These are phyloP conservation scores for Odontesthes bonariensis DNA, from an alignment of 2,113 vertebrate genomes.

Conservation along the genomic window DNA sequence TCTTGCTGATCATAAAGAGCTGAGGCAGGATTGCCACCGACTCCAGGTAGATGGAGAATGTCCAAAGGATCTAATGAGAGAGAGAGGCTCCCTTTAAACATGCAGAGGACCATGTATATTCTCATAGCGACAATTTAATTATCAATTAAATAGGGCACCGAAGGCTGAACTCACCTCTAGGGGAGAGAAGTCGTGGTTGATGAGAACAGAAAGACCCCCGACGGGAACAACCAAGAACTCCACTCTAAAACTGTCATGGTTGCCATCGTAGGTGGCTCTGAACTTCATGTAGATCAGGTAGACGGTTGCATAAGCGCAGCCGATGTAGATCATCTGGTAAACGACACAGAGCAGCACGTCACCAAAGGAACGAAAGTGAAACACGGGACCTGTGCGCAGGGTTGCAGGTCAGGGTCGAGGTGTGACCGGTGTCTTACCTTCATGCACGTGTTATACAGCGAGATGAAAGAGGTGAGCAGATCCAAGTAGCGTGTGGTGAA, in stretches of 20 bases:
- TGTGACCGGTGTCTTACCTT: constrained; percentile 85
- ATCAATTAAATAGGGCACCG: rapidly evolving
- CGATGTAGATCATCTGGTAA: constrained; percentile 93
- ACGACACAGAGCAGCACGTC: neutral
- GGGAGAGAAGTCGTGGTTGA: constrained; percentile 97
- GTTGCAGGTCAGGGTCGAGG: neutral
- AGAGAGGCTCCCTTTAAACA: neutral
- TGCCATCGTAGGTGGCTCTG: constrained; percentile 97
- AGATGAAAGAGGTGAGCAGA: constrained; percentile 97
- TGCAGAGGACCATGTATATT: neutral
- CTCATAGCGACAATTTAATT: neutral
- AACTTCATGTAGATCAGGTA: constrained; percentile 98
- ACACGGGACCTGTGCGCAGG: neutral
- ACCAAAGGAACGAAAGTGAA: neutral
- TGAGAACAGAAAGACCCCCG: constrained; percentile 93
- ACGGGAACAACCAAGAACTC: constrained; percentile 98
- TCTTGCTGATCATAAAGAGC: constrained; percentile 99
- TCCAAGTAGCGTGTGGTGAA: constrained; percentile 99
- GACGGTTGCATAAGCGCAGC: constrained; percentile 93
- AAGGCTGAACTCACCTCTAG: constrained; percentile 87
- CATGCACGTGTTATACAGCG: constrained; percentile 97
- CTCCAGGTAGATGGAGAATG: constrained; percentile 99
- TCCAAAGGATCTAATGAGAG: constrained; percentile 92
- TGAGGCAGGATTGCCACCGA: constrained; percentile 98
- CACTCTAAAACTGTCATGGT: constrained; percentile 97